Percentiles rank a stretch among this genome's conserved stretches.
Conservation (phyloP, 1,140 invertebrate genomes). For the Microvelia longipes region DNA sequence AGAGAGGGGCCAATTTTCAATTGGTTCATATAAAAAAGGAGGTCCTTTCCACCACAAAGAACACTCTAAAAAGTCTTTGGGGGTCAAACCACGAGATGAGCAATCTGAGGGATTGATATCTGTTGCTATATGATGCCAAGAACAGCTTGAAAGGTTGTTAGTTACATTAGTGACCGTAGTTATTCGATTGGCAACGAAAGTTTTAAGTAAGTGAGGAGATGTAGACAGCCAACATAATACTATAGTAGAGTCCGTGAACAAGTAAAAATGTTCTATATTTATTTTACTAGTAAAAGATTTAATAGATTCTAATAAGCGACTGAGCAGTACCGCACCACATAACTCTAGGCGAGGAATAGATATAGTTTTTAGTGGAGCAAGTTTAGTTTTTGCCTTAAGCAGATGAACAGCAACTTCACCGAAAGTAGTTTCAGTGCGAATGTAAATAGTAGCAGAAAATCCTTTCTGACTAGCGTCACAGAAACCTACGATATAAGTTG, state of each 20-base stretch:
- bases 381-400: slow-evolving; percentile 27
- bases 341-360: slow-evolving; percentile 32
- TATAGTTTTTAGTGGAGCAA: slow-evolving; percentile 29
- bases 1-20: slow-evolving; percentile 1
- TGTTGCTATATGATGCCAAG: slow-evolving; percentile 14
- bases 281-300: not conserved
- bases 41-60: slow-evolving; percentile 18
- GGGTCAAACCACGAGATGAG: slow-evolving; percentile 9
- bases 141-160: slow-evolving; percentile 1
- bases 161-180: slow-evolving; percentile 18
- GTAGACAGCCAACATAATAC: slow-evolving; percentile 18
- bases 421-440: not conserved
- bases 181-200: slow-evolving; percentile 27
- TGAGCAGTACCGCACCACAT: slow-evolving; percentile 27
- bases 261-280: slow-evolving; percentile 6
- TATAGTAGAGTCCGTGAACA: slow-evolving; percentile 9
- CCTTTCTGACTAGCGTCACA: slow-evolving; percentile 23
- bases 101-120: slow-evolving; percentile 17
- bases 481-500: slow-evolving; percentile 24
- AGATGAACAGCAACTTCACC: slow-evolving; percentile 12
- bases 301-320: slow-evolving; percentile 11
- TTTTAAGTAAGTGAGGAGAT: slow-evolving; percentile 17
- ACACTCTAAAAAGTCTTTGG: slow-evolving; percentile 7
- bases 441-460: slow-evolving; percentile 24
- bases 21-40: slow-evolving; percentile 7